These are phyloP conservation scores for Hedychridium roseum DNA, from an alignment of 2,888 invertebrate species.

Conservation along the genomic window DNA sequence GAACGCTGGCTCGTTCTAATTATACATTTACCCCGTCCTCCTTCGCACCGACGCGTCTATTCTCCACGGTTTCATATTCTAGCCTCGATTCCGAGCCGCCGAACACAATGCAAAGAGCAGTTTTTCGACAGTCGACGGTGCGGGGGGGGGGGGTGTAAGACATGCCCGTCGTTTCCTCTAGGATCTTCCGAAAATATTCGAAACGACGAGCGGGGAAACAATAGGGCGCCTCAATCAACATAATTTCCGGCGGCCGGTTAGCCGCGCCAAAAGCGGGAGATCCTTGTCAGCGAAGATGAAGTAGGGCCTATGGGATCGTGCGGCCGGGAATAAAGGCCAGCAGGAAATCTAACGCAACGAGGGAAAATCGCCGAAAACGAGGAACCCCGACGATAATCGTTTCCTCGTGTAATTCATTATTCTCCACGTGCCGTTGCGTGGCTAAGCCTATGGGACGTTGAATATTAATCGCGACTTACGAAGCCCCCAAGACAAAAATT, in stretches of 20 bases:
- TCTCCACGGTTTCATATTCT: background rate
- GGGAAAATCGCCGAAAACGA: background rate
- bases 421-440: too few relatives aligned
- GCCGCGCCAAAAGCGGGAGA: conserved; percentile 3
- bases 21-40: conserved; percentile 8
- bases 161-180: background rate
- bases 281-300: conserved; percentile 1
- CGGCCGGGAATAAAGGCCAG: too few relatives aligned
- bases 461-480: too few relatives aligned
- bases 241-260: conserved; percentile 19
- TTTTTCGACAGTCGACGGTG: too few relatives aligned
- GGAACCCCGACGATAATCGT: background rate
- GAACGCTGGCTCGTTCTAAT: conserved; percentile 6
- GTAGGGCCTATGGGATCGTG: too few relatives aligned
- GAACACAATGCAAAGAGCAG: too few relatives aligned
- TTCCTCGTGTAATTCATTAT: too few relatives aligned
- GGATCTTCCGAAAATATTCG: background rate
- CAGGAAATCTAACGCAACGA: too few relatives aligned
- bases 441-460: too few relatives aligned
- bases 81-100: background rate
- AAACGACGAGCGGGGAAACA: conserved; percentile 12
- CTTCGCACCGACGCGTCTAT: conserved; percentile 6
- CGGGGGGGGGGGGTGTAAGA: too few relatives aligned
- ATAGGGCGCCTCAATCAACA: conserved; percentile 19
- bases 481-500: too few relatives aligned